Base-by-base conservation (phyloP, 2,113 vertebrate genomes). In the Hypomesus transpacificus region DNA sequence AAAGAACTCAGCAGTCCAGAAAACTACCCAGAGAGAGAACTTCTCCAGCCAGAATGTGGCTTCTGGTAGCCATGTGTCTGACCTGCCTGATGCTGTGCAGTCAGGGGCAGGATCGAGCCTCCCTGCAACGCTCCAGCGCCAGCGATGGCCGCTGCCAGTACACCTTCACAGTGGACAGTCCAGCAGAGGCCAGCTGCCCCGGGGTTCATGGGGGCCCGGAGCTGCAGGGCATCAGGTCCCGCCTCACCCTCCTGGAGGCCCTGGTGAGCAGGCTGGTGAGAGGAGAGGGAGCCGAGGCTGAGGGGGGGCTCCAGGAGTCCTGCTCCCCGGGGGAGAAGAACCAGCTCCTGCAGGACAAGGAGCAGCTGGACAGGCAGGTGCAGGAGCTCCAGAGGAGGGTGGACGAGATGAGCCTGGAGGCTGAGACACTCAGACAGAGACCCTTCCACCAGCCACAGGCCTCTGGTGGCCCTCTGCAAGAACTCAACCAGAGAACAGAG, bases 101-200 rank as follows among this genome's bases (percentile, higher is more conserved):
- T 14, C 63, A 20, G 16, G 73, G 59, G n/a, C 74, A 79, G 66
- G 75, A 74, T 18, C 70, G 7, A 70, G 84, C 84, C 26, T 78
- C 78, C 18, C 66, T 86, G 46, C 69, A 4, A 1, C 86, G 46
- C 69, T 73, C 77, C 73, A 77, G 58, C 1, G 81, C 86, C 72
- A 51, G 69, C 0, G 17, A 34, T 0, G 84, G 87, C 22, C 79
- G 61, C 56, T 90, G 88, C 52, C 85, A 83, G n/a, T 90, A 89
- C 78, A 87, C 84, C 80, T 90, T 90, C 77, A 82, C 80, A 0
- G 88, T 89, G 65, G 58, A 74, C 68, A 82, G 77, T 64, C 87
- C 82, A 26, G 46, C 73, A n/a, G 82, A 84, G 66, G 54, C 81
- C 69, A 80, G 77, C 76, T 88, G 88, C 71, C n/a, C 84, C 0